phyloP scores from a whole-genome alignment of 35 echinoderm and acorn worm genomes.

The Apostichopus parvimensis region DNA sequence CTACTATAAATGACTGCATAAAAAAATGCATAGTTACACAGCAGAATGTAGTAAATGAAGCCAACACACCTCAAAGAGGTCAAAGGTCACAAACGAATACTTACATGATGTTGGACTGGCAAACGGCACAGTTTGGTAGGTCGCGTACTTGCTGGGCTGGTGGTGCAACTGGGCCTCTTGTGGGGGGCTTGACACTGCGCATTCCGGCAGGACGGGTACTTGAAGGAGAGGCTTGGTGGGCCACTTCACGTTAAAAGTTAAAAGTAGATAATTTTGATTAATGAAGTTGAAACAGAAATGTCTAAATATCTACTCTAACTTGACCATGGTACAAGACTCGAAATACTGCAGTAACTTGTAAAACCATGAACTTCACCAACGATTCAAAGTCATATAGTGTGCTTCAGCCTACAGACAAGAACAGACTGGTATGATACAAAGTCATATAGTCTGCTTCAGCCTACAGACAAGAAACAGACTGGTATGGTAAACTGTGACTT shows the following conservation, averaged over 20 bases:
- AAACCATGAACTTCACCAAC: no score
- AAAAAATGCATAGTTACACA: conserved; percentile 33
- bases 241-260: conserved; percentile 9
- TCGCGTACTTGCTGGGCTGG: conserved; percentile 58
- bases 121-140: conserved; percentile 46
- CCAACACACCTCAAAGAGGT: conserved; percentile 27
- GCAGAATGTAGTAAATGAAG: conserved; percentile 24
- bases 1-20: conserved; percentile 32
- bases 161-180: background rate
- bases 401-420: no score
- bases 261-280: background rate
- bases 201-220: conserved; percentile 47
- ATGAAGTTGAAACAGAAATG: background rate
- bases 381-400: no score
- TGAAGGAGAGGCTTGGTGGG: conserved; percentile 16
- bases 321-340: no score
- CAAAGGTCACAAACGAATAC: background rate
- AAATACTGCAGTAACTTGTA: no score
- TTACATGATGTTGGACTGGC: conserved; percentile 53
- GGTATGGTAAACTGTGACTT: no score
- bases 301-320: no score
- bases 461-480: no score
- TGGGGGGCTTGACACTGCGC: conserved; percentile 78
- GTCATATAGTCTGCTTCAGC: no score
- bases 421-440: no score